phyloP scores from a whole-genome alignment of 2,888 invertebrate species.

The Copidosoma aretas region DNA sequence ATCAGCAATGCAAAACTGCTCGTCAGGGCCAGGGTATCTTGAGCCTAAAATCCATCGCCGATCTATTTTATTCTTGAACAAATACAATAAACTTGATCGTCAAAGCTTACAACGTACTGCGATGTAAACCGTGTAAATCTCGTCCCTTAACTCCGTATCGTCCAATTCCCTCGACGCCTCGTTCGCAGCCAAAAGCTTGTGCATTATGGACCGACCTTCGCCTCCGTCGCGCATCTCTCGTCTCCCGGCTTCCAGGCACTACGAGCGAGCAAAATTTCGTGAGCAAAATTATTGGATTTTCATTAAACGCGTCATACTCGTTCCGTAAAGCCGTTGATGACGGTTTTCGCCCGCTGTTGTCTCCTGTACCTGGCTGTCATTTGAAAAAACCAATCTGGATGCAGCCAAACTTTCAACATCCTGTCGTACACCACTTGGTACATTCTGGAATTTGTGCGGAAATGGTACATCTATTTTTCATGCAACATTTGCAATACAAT shows the following conservation, averaged over 20 bases:
- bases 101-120: conserved; percentile 38
- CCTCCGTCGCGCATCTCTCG: not conserved
- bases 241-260: conserved; percentile 20
- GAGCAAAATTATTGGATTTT: not conserved
- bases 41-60: conserved; percentile 40
- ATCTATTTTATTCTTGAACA: not conserved
- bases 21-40: conserved; percentile 43
- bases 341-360: conserved; percentile 31
- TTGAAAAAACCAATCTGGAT: conserved; percentile 44
- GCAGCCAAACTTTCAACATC: conserved; percentile 46
- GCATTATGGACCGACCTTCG: conserved; percentile 28
- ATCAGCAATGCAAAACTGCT: conserved; percentile 42
- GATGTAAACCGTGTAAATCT: conserved; percentile 44
- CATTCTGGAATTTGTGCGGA: conserved; percentile 41
- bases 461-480: not conserved
- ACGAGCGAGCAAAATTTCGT: not conserved
- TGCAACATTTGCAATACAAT: not conserved
- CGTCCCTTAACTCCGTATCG: conserved; percentile 42
- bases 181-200: conserved; percentile 40
- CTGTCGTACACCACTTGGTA: conserved; percentile 42
- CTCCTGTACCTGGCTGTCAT: conserved; percentile 34
- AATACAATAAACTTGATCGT: not conserved
- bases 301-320: conserved; percentile 29
- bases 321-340: conserved; percentile 38
- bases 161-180: conserved; percentile 33